Conservation (phyloP, 2,888 invertebrate genomes). For the Ectemnius cavifrons region DNA sequence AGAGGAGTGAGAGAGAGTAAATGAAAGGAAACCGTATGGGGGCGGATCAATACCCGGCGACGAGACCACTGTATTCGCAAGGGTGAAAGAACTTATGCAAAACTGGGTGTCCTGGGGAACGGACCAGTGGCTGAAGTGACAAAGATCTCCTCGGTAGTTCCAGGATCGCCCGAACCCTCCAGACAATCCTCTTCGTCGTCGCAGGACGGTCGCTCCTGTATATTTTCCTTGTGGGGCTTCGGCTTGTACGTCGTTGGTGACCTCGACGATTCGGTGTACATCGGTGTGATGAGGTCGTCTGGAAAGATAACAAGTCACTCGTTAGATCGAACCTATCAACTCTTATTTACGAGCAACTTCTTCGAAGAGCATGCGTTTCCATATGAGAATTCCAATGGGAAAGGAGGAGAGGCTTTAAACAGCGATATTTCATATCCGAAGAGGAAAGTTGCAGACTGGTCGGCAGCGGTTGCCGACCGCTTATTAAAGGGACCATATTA, state of each 20-base stretch:
- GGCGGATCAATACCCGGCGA: constrained; percentile 52
- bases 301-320: constrained; percentile 29
- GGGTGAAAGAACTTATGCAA: constrained; percentile 13
- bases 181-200: constrained; percentile 92
- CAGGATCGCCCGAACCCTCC: constrained; percentile 88
- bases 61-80: constrained; percentile 22
- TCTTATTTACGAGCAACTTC: not conserved
- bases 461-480: constrained; percentile 12
- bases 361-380: no score
- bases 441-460: constrained; percentile 17
- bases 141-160: constrained; percentile 80
- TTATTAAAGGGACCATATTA: constrained; percentile 56
- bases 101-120: constrained; percentile 9
- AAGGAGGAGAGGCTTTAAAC: no score
- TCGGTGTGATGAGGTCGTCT: constrained; percentile 95
- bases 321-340: not conserved
- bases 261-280: constrained; percentile 90
- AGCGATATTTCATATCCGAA: constrained; percentile 11
- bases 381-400: no score
- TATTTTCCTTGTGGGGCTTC: constrained; percentile 67
- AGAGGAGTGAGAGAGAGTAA: constrained; percentile 17
- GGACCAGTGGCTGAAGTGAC: constrained; percentile 77
- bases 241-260: constrained; percentile 80
- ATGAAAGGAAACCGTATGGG: constrained; percentile 43
- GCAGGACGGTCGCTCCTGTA: constrained; percentile 78